A percentile compares a stretch with the other conserved stretches of the same genome.
Evolutionary conservation across 2,888 invertebrate genomes (phyloP).

Genomic region (Netelia fuscicornis): DNA sequence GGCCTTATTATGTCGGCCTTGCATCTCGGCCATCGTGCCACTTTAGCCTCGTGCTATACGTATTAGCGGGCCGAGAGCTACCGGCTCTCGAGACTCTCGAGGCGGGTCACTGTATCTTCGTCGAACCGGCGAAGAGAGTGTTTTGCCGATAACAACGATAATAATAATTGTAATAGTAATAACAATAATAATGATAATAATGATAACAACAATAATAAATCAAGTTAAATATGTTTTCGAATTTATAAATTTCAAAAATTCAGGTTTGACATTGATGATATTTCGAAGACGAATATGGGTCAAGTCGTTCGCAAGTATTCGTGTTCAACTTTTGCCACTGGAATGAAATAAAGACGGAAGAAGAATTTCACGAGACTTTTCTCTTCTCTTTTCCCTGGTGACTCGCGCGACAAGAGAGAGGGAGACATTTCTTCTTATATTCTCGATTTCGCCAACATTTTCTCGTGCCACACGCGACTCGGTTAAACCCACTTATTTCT

Average conservation of each 20-base stretch:
- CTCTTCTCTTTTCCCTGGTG: constrained; percentile 27
- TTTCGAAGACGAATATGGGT: not conserved
- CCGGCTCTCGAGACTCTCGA: constrained; percentile 6
- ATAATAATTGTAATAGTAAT: not conserved
- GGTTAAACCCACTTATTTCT: constrained; percentile 2
- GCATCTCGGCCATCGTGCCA: constrained; percentile 82
- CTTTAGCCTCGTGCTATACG: constrained; percentile 71
- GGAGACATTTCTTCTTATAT: constrained; percentile 44
- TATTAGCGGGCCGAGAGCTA: constrained; percentile 39
- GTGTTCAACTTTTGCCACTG: constrained; percentile 26
- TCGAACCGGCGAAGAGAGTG: constrained; percentile 8
- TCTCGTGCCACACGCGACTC: constrained; percentile 34
- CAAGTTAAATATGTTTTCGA: not conserved
- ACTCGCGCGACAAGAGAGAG: constrained; percentile 17
- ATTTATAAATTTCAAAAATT: too few relatives aligned
- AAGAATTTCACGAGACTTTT: constrained; percentile 34
- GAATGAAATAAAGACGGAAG: constrained; percentile 24
- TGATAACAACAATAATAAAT: not conserved
- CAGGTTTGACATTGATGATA: not conserved
- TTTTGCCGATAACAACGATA: constrained; percentile 1
- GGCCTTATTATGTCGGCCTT: constrained; percentile 81
- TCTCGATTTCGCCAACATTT: constrained; percentile 55
- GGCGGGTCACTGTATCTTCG: constrained; percentile 47
- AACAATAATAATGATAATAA: constrained; percentile 15
- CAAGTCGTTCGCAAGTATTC: not conserved